These are phyloP conservation scores for Marisa cornuarietis DNA, from an alignment of 1,140 invertebrate genomes.

Conservation along the genomic window DNA sequence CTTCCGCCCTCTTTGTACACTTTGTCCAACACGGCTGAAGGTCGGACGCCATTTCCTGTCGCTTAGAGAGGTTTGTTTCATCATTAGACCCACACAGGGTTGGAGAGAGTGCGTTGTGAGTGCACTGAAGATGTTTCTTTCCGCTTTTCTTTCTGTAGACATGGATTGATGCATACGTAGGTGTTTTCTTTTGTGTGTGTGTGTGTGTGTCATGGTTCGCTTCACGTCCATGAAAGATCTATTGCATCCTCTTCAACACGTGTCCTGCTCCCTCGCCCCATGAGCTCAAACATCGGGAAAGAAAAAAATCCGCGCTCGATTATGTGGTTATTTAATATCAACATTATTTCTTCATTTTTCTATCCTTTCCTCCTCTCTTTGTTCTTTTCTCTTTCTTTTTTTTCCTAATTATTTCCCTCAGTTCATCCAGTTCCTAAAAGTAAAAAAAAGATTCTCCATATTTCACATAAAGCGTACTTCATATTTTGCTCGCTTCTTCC, in stretches of 20 bases:
- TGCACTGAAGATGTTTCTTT: not conserved
- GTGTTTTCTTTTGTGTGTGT: not conserved
- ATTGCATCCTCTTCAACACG: too few relatives aligned
- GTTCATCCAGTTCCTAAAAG: too few relatives aligned
- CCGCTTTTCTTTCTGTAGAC: not conserved
- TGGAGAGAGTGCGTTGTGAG: not conserved
- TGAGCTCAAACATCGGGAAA: too few relatives aligned
- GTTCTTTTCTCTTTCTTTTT: conserved; percentile 1
- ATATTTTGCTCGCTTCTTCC: not conserved
- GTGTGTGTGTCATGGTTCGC: not conserved
- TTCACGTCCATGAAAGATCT: conserved; percentile 1
- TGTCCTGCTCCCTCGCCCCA: too few relatives aligned
- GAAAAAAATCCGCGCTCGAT: not conserved
- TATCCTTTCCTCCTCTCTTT: not conserved
- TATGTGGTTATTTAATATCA: not conserved
- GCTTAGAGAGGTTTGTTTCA: not conserved
- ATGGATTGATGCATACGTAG: too few relatives aligned
- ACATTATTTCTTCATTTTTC: not conserved
- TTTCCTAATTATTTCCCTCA: not conserved
- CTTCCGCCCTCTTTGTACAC: not conserved
- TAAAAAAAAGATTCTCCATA: too few relatives aligned
- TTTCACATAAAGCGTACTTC: too few relatives aligned
- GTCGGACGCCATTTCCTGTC: not conserved
- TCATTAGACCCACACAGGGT: not conserved
- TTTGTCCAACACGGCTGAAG: not conserved